Conservation (phyloP, 2,113 vertebrate species). For the Excalfactoria chinensis region DNA sequence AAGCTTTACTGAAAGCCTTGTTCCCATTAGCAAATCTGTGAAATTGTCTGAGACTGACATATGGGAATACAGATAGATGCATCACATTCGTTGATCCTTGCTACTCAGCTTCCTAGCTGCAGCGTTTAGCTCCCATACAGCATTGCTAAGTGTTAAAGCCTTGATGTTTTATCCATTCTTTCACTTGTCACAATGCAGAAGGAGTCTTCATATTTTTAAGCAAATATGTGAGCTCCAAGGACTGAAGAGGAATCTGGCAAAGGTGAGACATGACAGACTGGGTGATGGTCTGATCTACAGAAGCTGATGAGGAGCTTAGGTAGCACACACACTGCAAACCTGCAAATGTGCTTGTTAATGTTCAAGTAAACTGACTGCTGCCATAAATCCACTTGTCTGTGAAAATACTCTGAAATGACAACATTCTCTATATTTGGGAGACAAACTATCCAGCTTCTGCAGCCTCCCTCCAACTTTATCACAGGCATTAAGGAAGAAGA, state of each 20-base stretch:
- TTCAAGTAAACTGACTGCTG: background rate
- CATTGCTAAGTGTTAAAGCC: background rate
- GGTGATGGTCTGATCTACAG: background rate
- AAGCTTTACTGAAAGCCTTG: slow-evolving; percentile 15
- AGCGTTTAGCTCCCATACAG: background rate
- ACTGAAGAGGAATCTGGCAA: background rate
- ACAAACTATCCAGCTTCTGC: background rate
- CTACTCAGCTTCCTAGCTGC: background rate
- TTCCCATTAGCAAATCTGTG: slow-evolving; percentile 49
- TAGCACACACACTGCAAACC: accelerated
- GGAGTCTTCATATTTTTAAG: background rate
- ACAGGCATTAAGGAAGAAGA: background rate
- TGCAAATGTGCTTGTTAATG: background rate
- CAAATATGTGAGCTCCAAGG: background rate
- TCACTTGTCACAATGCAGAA: background rate
- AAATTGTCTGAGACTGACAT: slow-evolving; percentile 34
- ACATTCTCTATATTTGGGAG: background rate
- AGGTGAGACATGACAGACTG: background rate
- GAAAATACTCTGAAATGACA: background rate
- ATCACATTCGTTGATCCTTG: background rate
- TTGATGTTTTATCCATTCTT: background rate
- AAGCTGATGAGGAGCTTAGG: background rate
- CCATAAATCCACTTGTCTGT: background rate
- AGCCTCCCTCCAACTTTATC: background rate
- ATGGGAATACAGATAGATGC: background rate